Base-by-base conservation (phyloP, 2,113 vertebrate species). In the Poeciliopsis retropinna region DNA sequence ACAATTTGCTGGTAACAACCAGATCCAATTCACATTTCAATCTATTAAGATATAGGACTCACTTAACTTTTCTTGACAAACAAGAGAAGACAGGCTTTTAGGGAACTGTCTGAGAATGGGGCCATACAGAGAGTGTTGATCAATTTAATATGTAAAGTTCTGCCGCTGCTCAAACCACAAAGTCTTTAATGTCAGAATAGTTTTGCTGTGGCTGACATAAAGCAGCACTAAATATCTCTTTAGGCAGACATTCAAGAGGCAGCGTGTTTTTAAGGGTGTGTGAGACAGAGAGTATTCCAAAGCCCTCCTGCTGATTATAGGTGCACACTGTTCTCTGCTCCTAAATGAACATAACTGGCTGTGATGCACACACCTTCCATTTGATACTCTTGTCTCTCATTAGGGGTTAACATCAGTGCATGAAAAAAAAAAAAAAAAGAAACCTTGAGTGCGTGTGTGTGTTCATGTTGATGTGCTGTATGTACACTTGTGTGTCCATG, bases 341-440 rank as follows among this genome's bases (percentile, higher is more conserved):
- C 77, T 92, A 89, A 90, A 92, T 93, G 87, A 92, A 89, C 78
- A 84, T 73, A 84, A 85, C 79, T 69, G 83, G 79, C 79, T 70
- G 73, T 67, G 76, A 88, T 78, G 83, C 88, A 89, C 88, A 90
- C 83, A 79, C 80, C 84, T 84, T 84, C 73, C 89, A 88, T 91
- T 90, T 92, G 87, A 86, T 85, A 81, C 37, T 75, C 76, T 75
- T 60, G 76, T 81, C 84, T 82, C 81, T 91, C 85, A 86, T 90
- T 85, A 84, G 67, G 69, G 67, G 81, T 72, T 73, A 65, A 82
- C 87, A 79, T 82, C 31, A 19, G 19, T 76, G 78, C 5, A 62
- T 68, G 32, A 19, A 27, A 7, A 3, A 54, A 54, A 25, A 54
- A 25, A 5, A 17, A 13, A 1, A 17, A 19, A 19, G 13, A 41